A percentile compares a stretch with the other conserved stretches of the same genome.
Conservation (phyloP, 2,797 vertebrate species). For the Rhincodon typus region DNA sequence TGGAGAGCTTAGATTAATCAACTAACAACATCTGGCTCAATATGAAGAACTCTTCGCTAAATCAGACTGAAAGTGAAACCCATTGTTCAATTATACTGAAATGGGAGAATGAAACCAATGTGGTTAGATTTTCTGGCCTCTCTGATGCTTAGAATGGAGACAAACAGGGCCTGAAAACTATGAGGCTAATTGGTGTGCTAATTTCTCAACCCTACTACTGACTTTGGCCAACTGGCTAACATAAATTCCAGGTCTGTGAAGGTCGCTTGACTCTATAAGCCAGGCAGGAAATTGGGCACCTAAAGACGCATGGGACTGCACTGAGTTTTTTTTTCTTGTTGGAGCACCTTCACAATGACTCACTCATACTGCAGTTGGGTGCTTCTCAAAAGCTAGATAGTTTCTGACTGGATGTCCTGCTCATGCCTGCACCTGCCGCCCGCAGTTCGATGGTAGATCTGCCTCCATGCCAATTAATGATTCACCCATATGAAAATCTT, state of each 20-base stretch:
- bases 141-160: background rate
- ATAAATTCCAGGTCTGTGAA: background rate
- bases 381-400: background rate
- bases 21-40: slow-evolving; percentile 80
- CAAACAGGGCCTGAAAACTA: background rate
- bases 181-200: background rate
- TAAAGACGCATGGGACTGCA: background rate
- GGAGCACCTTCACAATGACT: background rate
- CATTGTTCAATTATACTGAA: slow-evolving; percentile 85
- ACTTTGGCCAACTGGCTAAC: background rate
- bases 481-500: background rate
- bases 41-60: slow-evolving; percentile 84
- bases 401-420: too few species aligned
- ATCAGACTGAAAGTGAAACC: slow-evolving; percentile 83
- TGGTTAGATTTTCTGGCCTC: slow-evolving; percentile 49
- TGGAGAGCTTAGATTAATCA: slow-evolving; percentile 69
- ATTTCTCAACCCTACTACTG: background rate
- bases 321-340: background rate
- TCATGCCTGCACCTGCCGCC: too few species aligned
- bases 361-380: background rate
- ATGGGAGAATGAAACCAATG: slow-evolving; percentile 93
- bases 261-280: background rate
- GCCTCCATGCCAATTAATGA: background rate
- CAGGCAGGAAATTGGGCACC: background rate
- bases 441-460: background rate